Conservation (phyloP, 2,888 invertebrate species). For the Tanaodytes sp. region DNA sequence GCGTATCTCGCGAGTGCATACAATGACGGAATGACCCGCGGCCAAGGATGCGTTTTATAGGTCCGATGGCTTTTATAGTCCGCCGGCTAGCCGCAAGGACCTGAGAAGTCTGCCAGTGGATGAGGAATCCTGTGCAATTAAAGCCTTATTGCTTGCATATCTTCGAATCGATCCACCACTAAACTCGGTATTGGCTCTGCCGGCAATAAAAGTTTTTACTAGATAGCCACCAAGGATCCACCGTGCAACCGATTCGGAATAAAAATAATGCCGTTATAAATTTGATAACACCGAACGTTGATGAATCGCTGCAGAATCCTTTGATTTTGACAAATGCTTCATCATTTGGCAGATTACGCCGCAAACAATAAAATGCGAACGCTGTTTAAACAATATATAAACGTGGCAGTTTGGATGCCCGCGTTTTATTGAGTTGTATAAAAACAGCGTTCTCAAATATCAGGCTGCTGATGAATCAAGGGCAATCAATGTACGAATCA, state of each 20-base stretch:
- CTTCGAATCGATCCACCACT: constrained; percentile 72
- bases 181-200: constrained; percentile 70
- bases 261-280: constrained; percentile 41
- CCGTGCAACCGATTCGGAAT: constrained; percentile 18
- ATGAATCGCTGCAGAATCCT: constrained; percentile 31
- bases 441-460: constrained; percentile 45
- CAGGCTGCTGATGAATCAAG: constrained; percentile 49
- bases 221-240: constrained; percentile 63
- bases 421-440: constrained; percentile 50
- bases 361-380: constrained; percentile 32
- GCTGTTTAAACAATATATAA: constrained; percentile 46
- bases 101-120: constrained; percentile 65
- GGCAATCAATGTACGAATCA: constrained; percentile 57
- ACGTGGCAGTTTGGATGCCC: constrained; percentile 21
- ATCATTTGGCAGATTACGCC: constrained; percentile 3
- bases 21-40: constrained; percentile 69
- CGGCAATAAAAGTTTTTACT: constrained; percentile 69
- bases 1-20: constrained; percentile 59
- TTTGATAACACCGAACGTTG: constrained; percentile 31
- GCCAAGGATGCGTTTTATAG: constrained; percentile 73
- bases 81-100: constrained; percentile 63
- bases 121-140: constrained; percentile 73
- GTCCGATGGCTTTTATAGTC: constrained; percentile 73
- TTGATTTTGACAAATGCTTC: constrained; percentile 19
- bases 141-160: constrained; percentile 73